Percentiles rank a stretch among this genome's conserved stretches.
phyloP scores from a whole-genome alignment of 2,888 invertebrate genomes.

The Thelaira solivaga region DNA sequence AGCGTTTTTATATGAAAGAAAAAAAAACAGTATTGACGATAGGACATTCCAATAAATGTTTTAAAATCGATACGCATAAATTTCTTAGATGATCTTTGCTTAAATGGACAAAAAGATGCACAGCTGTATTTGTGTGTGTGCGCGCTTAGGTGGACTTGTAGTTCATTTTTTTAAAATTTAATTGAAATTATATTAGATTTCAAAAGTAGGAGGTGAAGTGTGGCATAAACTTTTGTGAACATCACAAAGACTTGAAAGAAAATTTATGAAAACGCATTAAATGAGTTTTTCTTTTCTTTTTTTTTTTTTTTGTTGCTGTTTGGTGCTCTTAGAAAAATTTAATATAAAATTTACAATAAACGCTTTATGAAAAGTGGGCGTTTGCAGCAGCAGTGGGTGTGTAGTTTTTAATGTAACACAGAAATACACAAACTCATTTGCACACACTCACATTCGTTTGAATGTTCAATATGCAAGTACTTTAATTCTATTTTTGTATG shows the following conservation, averaged over 20 bases:
- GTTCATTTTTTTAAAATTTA: constrained; percentile 31
- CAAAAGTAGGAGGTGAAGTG: constrained; percentile 71
- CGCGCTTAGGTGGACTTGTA: background rate
- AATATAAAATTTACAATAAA: constrained; percentile 15
- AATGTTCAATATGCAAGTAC: background rate
- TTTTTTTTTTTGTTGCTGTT: background rate
- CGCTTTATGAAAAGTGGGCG: constrained; percentile 63
- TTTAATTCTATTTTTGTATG: constrained; percentile 41
- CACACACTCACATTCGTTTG: background rate
- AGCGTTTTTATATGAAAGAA: constrained; percentile 13
- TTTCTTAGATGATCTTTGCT: constrained; percentile 24
- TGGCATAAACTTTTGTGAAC: constrained; percentile 43
- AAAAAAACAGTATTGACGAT: background rate
- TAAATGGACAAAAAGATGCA: background rate
- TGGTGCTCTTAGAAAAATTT: constrained; percentile 5
- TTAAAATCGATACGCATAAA: constrained; percentile 51
- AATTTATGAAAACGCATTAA: constrained; percentile 59
- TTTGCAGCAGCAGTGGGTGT: constrained; percentile 65
- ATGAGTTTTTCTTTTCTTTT: background rate
- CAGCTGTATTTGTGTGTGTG: too few species aligned
- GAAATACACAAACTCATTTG: background rate
- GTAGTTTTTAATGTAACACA: constrained; percentile 49
- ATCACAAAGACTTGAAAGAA: constrained; percentile 38
- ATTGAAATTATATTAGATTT: constrained; percentile 70
- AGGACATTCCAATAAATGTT: constrained; percentile 55